Evolutionary conservation across 2,113 vertebrate species (phyloP), one percentile per base, ranked within the genome.

Genomic region (Ochotona princeps): DNA sequence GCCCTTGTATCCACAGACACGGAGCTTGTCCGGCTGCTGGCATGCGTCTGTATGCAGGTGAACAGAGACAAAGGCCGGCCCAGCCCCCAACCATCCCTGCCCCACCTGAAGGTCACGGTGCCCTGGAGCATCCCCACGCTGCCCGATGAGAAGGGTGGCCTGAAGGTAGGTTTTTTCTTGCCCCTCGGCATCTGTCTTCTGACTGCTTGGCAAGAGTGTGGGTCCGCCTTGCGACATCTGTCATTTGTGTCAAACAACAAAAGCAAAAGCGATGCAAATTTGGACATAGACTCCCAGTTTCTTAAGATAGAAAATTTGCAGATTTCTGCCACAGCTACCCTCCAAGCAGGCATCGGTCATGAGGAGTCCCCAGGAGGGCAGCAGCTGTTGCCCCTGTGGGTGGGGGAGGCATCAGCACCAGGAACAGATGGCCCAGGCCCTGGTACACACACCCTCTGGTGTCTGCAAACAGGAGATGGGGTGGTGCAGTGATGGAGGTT

Each of bases 11-110:
- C 93, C 97, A 35, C 87, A 99, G 99, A 99, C 97, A 99, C 99
- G 2, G 99, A 99, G 97, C 97, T 99, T 96, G 99, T 99, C 57
- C 98, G 99, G 72, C 98, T 99, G 88, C 95, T 99, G 91, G 99
- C 99, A 3, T 99, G 99, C 5, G 99, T 99, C n/a, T 99, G 99
- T 94, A 99, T 99, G 99, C 99, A 99, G 96, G 98, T 99, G 73
- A 99, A 99, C 93, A 99, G 98, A 96, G 99, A 99, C 83, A 99
- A 98, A 97, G 98, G 96, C 9, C 99, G 99, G 90, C 98, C 97
- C 67, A 98, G 97, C 54, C 97, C 94, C 90, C 98, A 97, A 57
- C 92, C 98, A 0, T 94, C 98, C 9, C 92, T 97, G 8, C 97
- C 97, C 25, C 97, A 87, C 96, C 98, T 98, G 47, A 99, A 98